phyloP scores from a whole-genome alignment of 2,888 invertebrate species.

The Troides helena region DNA sequence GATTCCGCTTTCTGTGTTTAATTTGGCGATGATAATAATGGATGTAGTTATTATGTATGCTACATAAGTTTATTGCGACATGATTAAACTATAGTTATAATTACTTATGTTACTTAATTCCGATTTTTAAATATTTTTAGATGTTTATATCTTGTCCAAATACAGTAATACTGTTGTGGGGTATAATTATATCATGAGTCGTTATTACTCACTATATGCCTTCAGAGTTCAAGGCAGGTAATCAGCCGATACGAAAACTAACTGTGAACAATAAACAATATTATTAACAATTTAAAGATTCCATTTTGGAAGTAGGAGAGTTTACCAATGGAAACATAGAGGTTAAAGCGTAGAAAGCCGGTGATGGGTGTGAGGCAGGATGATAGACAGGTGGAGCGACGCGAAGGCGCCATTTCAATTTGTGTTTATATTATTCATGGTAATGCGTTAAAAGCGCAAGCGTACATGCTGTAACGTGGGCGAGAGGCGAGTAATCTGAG shows the following conservation, averaged over 20 bases:
- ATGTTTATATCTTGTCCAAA: too few species aligned
- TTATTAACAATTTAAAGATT: too few species aligned
- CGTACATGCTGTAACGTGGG: slow-evolving; percentile 64
- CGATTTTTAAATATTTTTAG: too few species aligned
- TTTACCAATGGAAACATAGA: neutral
- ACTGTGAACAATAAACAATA: neutral
- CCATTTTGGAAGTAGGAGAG: too few species aligned
- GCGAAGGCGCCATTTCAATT: slow-evolving; percentile 79
- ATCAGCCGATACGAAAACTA: neutral
- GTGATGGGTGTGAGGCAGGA: slow-evolving; percentile 49
- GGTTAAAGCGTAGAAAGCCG: slow-evolving; percentile 42
- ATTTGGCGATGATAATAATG: neutral
- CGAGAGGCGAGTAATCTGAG: slow-evolving; percentile 68
- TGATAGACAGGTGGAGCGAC: slow-evolving; percentile 68
- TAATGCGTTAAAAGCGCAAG: slow-evolving; percentile 78
- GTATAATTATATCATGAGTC: too few species aligned
- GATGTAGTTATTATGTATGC: neutral
- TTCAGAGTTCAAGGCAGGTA: too few species aligned
- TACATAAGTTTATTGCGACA: neutral
- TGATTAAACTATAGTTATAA: too few species aligned
- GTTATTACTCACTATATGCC: too few species aligned
- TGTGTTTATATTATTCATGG: slow-evolving; percentile 79
- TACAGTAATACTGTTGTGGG: too few species aligned
- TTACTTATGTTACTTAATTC: too few species aligned
- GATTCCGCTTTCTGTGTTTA: slow-evolving; percentile 17